Evolutionary conservation across 2,888 invertebrate genomes (phyloP), one percentile per base, ranked within the genome.

Genomic region (Crossocerus cetratus): DNA sequence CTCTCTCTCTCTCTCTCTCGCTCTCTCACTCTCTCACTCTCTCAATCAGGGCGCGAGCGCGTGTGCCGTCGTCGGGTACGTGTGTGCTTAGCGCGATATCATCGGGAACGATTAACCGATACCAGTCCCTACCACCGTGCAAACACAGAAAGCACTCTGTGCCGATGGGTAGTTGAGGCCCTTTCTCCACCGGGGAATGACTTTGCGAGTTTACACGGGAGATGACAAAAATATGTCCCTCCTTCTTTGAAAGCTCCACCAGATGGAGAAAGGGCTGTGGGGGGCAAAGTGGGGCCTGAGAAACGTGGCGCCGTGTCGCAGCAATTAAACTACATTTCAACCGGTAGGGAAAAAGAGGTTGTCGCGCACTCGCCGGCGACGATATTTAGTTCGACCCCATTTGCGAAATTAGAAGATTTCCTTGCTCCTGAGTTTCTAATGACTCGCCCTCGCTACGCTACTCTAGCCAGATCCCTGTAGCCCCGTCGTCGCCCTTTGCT

Each of bases 361-460:
- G 72, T 72, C 70, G 70, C 55, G 62, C 11, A 11, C 32, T 43
- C 20, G 43, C 14, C 59, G 22, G 61, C 32, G 54, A n/a, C 56
- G 72, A 70, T 75, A 77, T 73, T 77, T 77, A 70, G 72, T 49
- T 74, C 67, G 72, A 66, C 65, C 77, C 83, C 84, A 85, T 85
- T 85, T 83, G 83, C 84, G 78, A 84, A 85, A 85, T 85, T 85
- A 83, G 78, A 32, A 83, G 78, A 82, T 77, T 74, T 77, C 59
- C 77, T 69, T 71, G 75, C 57, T 32, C 3, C 32, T 32, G 32
- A 32, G 32, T 32, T 32, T 32, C 32, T 32, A 32, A 32, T 32
- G 32, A 32, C 32, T 32, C 32, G 32, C 32, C 2, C 44, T 32
- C 22, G 42, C 57, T 56, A 55, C 61, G 3, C 56, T 59, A 8